Percentiles rank a stretch among this genome's conserved stretches.
phyloP scores from a whole-genome alignment of 2,113 vertebrate species.

The Otus sunia region DNA sequence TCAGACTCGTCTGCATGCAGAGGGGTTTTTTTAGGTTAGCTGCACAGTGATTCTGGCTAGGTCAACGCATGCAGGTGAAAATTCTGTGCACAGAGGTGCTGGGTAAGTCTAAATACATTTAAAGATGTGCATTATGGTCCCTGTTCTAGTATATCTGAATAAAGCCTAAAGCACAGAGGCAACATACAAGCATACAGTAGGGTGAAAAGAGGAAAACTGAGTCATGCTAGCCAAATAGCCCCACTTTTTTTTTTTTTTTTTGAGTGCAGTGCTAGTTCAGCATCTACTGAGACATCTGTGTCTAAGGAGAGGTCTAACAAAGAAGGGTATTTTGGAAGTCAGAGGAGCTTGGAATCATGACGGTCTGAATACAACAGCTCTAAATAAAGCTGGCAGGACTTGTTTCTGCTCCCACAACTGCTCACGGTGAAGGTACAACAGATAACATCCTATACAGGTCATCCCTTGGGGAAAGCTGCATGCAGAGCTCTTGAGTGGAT shows the following conservation, averaged over 20 bases:
- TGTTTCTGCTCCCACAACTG: neutral
- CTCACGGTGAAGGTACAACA: neutral
- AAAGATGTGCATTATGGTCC: neutral
- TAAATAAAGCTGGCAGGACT: neutral
- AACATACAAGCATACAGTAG: accelerated
- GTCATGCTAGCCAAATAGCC: neutral
- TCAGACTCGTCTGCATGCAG: neutral
- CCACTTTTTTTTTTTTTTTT: neutral
- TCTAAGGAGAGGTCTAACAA: neutral
- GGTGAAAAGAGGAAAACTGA: neutral
- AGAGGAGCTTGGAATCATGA: neutral
- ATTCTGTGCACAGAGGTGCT: neutral
- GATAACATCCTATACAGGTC: neutral
- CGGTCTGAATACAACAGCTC: neutral
- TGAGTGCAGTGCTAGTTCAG: neutral
- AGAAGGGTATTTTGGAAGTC: neutral
- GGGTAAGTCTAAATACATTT: neutral
- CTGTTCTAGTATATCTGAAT: neutral
- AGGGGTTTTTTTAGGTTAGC: neutral
- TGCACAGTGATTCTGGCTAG: neutral
- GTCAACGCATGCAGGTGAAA: neutral
- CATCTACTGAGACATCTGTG: neutral
- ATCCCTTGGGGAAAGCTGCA: neutral
- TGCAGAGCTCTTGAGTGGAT: neutral
- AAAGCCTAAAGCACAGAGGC: neutral